Base-by-base conservation (phyloP, 2,888 invertebrate species). In the Sussaba pulchella region DNA sequence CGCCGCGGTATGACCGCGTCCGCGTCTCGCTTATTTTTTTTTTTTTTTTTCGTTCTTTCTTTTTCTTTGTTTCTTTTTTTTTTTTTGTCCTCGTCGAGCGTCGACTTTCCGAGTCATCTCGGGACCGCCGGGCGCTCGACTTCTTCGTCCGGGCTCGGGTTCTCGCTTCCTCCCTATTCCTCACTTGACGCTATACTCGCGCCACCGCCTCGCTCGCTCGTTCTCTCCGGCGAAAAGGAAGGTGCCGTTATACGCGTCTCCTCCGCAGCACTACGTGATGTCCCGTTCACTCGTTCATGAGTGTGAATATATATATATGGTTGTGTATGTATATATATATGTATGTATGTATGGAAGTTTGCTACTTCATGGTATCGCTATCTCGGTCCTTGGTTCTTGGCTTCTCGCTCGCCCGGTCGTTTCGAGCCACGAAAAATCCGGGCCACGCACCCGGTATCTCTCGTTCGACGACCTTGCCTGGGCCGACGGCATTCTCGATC, bases 231-330 rank as follows among this genome's bases (percentile, higher is more conserved):
- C 74, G 81, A 79, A 80, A 83, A 78, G 81, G 83, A 78, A 82
- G 79, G 59, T 83, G 79, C 83, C 83, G 83, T 83, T 83, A 83
- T 80, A 61, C 66, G 66, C 78, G 74, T 61, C 66, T 78, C n/a
- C 76, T 83, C 78, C 72, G 31, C 31, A 6, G 31, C 31, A 72
- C 78, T 83, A 83, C 83, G 83, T 78, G 79, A 83, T 83, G 77
- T 83, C 79, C 83, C 83, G 83, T 83, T 83, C 79, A 39, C 64
- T 73, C 73, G 69, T 79, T 74, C 78, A 78, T 63, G 64, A 57
- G 54, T 63, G n/a, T 12, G 21, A 59, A 14, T 64, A 64, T 36
- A 47, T 45, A 17, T 14, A 19, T 52, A 31, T 31, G 6, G 2
- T 5, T 31, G 31, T 31, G 31, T 31, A n/a, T 61, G 17, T 45